Base-by-base conservation (phyloP, 2,888 invertebrate genomes). In the Orgyia antiqua region DNA sequence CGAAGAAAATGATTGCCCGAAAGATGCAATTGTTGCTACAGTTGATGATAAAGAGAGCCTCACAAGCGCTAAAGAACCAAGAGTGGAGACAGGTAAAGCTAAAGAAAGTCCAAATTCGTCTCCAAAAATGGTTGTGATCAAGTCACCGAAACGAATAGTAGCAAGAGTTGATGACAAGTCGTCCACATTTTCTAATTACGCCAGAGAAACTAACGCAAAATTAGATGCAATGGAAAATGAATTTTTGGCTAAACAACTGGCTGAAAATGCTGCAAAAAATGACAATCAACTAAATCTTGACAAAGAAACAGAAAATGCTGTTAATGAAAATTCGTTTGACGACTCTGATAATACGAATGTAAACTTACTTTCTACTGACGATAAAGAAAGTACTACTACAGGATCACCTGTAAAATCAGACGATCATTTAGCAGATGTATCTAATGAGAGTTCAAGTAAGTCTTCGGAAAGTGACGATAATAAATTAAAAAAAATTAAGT, bases 201-300 rank as follows among this genome's bases (percentile, higher is more conserved):
- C 72, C 15, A 68, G 68, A 46, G 57, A 64, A 5, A 78, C 77
- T 11, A 70, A 65, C 26, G 55, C 66, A 19, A 72, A 75, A 44
- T 42, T 84, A 32, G 70, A 83, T 35, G 71, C 60, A 6, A 78
- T 86, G 71, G 87, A 87, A 58, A 75, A 67, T 34, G 70, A 75
- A 27, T 79, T 75, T 40, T 62, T 86, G 32, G 50, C 52, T 1
- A 74, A 70, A 35, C 68, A 83, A 27, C 29, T 77, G 2, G 42
- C 56, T 23, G 68, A 68, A 30, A 78, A 64, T 46, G 53, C 58
- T 39, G 64, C 51, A 13, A 76, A 72, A 31, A 78, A 82, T 51
- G 76, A 78, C 8, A 83, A 83, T 43, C 45, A 68, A 29, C 34
- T 78, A 1, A 84, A 84, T 45, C 38, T 62, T 37, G 76, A 78